phyloP scores from a whole-genome alignment of 1,140 invertebrate species.

The Drosophila eugracilis region DNA sequence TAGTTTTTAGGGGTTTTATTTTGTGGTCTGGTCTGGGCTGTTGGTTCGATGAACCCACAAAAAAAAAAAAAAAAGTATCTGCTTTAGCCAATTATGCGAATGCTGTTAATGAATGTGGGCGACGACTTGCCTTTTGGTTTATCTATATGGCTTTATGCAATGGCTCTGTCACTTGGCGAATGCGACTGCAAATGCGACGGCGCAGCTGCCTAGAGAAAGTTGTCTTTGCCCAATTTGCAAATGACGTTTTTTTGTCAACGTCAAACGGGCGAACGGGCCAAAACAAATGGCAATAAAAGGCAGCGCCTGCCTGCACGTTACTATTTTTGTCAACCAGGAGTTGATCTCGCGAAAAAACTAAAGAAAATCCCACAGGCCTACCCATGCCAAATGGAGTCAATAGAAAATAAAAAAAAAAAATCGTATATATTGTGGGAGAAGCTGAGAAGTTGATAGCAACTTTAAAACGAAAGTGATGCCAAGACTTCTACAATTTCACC shows the following conservation, averaged over 20 bases:
- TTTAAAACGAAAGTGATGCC: conserved; percentile 67
- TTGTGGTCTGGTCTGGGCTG: background rate
- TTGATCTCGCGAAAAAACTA: conserved; percentile 34
- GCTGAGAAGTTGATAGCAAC: conserved; percentile 2
- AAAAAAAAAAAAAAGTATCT: too few species aligned
- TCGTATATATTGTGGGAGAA: conserved; percentile 8
- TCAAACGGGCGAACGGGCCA: conserved; percentile 60
- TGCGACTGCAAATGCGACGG: conserved; percentile 44
- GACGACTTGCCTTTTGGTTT: conserved; percentile 65
- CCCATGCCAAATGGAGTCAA: conserved; percentile 14
- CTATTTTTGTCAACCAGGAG: conserved; percentile 76
- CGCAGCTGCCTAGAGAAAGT: conserved; percentile 79
- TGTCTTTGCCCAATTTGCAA: conserved; percentile 83
- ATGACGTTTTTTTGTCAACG: conserved; percentile 84
- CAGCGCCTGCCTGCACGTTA: conserved; percentile 74
- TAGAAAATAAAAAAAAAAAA: conserved; percentile 12
- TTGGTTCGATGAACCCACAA: conserved; percentile 64
- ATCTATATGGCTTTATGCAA: conserved; percentile 81
- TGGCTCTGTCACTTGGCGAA: conserved; percentile 51
- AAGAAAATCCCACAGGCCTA: conserved; percentile 20
- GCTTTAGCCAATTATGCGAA: conserved; percentile 74
- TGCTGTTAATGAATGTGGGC: conserved; percentile 82
- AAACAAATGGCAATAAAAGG: conserved; percentile 80
- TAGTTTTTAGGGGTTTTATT: background rate
- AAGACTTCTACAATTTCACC: conserved; percentile 55